Percentiles rank a stretch among this genome's conserved stretches.
Conservation (phyloP, 2,797 vertebrate species). For the Sebastes diaconus region DNA sequence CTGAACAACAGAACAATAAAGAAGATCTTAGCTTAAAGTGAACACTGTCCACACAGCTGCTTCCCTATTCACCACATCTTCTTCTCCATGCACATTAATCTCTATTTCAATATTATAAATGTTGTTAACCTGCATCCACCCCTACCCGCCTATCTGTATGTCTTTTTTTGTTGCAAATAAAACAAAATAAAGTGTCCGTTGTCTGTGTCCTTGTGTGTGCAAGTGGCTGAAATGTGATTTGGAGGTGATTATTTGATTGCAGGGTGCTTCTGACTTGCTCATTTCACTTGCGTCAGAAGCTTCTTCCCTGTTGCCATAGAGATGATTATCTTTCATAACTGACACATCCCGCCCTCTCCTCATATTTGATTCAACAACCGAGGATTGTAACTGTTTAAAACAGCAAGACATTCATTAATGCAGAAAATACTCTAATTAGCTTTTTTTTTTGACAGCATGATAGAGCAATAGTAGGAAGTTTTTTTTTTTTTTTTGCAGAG, state of each 20-base stretch:
- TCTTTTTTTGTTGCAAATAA: background rate
- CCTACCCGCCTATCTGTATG: background rate
- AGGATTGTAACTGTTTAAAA: conserved; percentile 57
- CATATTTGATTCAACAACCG: conserved; percentile 53
- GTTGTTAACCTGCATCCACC: too few relatives aligned
- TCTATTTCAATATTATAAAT: background rate
- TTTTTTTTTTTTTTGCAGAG: background rate
- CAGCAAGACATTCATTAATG: conserved; percentile 50
- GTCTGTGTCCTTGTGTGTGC: conserved; percentile 4
- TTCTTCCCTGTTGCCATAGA: conserved; percentile 72
- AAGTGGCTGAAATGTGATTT: conserved; percentile 63
- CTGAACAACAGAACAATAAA: conserved; percentile 55
- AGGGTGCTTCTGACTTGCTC: conserved; percentile 54
- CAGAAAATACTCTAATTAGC: conserved; percentile 53
- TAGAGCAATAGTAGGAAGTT: conserved; percentile 23
- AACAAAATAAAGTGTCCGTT: background rate
- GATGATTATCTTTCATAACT: conserved; percentile 63
- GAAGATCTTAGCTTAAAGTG: conserved; percentile 19
- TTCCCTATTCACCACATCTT: background rate
- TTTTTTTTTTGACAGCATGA: conserved; percentile 22
- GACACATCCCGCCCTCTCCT: conserved; percentile 50
- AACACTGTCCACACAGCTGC: background rate
- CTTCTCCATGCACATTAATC: background rate
- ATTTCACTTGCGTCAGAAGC: conserved; percentile 65
- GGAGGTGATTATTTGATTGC: conserved; percentile 74